These are phyloP conservation scores for Campoplex capitator DNA, from an alignment of 2,888 invertebrate species.

Conservation along the genomic window DNA sequence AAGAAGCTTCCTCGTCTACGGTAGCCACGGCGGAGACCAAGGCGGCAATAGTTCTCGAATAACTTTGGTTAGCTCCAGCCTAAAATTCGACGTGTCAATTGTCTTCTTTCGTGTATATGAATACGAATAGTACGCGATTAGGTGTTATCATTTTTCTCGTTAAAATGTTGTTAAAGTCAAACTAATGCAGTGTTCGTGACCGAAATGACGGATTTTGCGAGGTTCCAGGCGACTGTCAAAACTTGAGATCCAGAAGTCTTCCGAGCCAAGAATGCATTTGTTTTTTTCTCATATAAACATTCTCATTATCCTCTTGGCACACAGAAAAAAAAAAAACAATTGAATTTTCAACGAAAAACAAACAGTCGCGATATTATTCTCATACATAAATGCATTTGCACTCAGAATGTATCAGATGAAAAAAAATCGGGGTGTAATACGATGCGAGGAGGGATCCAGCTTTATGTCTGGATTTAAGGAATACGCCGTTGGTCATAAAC, in stretches of 20 bases:
- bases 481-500: conserved; percentile 82
- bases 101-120: conserved; percentile 30
- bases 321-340: not conserved
- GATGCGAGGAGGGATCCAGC: conserved; percentile 69
- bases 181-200: not conserved
- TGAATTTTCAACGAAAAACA: not conserved
- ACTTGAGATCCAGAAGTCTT: not conserved
- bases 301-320: no score
- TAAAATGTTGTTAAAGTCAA: not conserved
- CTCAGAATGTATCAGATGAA: conserved; percentile 49
- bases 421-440: conserved; percentile 30
- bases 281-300: not conserved
- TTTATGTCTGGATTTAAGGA: conserved; percentile 83
- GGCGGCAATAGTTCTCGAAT: conserved; percentile 12
- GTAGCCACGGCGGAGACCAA: conserved; percentile 54
- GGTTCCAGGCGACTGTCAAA: not conserved
- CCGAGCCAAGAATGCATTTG: not conserved
- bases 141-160: not conserved
- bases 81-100: conserved; percentile 45
- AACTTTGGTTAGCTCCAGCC: conserved; percentile 33
- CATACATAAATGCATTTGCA: conserved; percentile 10
- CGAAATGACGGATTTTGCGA: not conserved
- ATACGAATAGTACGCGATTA: not conserved
- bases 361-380: not conserved
- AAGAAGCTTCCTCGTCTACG: conserved; percentile 76